phyloP scores from a whole-genome alignment of 2,888 invertebrate genomes.

The Stenodema calcarata region DNA sequence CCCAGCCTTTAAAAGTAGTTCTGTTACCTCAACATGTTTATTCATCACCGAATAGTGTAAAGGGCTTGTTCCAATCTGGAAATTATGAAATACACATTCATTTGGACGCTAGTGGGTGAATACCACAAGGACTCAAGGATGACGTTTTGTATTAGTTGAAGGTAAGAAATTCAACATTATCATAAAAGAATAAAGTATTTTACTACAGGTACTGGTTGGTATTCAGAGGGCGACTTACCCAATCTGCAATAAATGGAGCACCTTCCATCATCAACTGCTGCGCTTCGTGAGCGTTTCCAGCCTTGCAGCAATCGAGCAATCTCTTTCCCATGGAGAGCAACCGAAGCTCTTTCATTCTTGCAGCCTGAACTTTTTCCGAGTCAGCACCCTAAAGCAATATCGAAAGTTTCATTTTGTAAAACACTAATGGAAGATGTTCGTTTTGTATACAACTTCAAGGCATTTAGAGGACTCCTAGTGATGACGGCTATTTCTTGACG shows the following conservation, averaged over 20 bases:
- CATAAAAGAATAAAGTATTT: no score
- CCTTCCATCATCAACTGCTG: slow-evolving; percentile 81
- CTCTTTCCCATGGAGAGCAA: slow-evolving; percentile 79
- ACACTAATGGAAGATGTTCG: no score
- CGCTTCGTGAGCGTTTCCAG: slow-evolving; percentile 79
- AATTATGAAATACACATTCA: slow-evolving; percentile 13
- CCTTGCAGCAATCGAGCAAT: slow-evolving; percentile 78
- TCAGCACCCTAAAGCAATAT: no score
- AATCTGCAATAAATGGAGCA: slow-evolving; percentile 91
- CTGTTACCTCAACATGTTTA: slow-evolving; percentile 80
- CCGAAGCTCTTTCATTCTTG: slow-evolving; percentile 23
- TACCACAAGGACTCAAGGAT: no score
- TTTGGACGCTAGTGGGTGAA: no score
- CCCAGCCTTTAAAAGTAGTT: slow-evolving; percentile 82
- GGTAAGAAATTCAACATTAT: no score
- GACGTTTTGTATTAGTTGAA: no score
- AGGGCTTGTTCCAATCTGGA: slow-evolving; percentile 85
- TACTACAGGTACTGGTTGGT: no score
- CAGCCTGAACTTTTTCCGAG: not conserved
- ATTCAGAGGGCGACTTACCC: slow-evolving; percentile 67
- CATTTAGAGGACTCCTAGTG: no score
- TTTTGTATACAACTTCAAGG: no score
- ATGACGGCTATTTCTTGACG: no score
- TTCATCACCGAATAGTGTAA: slow-evolving; percentile 85
- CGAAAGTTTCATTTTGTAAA: no score